Evolutionary conservation across 2,797 vertebrate species (phyloP).

Genomic region (Coregonus sp.): DNA sequence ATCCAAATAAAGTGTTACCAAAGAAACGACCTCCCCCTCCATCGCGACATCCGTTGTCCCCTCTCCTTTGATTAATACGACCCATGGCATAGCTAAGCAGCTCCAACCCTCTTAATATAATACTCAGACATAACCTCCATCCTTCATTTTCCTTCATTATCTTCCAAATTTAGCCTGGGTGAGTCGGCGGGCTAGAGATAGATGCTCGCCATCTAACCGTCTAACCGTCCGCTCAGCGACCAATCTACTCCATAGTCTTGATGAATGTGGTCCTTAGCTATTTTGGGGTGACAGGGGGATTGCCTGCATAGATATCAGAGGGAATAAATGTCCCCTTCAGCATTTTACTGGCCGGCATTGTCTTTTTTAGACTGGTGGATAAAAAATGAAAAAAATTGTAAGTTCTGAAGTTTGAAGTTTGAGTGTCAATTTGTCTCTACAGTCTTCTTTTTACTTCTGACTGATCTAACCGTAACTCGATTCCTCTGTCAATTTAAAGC

Average conservation of each 20-base stretch:
- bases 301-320: slow-evolving; percentile 46
- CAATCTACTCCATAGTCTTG: slow-evolving; percentile 31
- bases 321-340: slow-evolving; percentile 30
- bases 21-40: slow-evolving; percentile 22
- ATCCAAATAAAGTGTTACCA: neutral
- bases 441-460: neutral
- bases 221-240: slow-evolving; percentile 38
- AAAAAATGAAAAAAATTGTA: no score
- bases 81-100: slow-evolving; percentile 12
- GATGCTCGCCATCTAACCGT: slow-evolving; percentile 41
- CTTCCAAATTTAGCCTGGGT: slow-evolving; percentile 59
- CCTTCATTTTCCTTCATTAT: slow-evolving; percentile 57
- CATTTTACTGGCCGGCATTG: neutral
- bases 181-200: slow-evolving; percentile 44
- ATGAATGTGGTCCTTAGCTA: slow-evolving; percentile 60
- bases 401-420: neutral
- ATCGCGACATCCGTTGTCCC: slow-evolving; percentile 19
- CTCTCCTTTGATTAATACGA: slow-evolving; percentile 47
- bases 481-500: neutral
- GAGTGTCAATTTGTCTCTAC: neutral
- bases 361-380: neutral
- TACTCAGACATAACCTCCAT: slow-evolving; percentile 37
- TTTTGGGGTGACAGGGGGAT: slow-evolving; percentile 60
- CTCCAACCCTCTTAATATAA: slow-evolving; percentile 45
- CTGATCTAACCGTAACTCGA: neutral